These are phyloP conservation scores for Pristionchus entomophagus DNA, from an alignment of 2,888 invertebrate genomes.

Conservation along the genomic window DNA sequence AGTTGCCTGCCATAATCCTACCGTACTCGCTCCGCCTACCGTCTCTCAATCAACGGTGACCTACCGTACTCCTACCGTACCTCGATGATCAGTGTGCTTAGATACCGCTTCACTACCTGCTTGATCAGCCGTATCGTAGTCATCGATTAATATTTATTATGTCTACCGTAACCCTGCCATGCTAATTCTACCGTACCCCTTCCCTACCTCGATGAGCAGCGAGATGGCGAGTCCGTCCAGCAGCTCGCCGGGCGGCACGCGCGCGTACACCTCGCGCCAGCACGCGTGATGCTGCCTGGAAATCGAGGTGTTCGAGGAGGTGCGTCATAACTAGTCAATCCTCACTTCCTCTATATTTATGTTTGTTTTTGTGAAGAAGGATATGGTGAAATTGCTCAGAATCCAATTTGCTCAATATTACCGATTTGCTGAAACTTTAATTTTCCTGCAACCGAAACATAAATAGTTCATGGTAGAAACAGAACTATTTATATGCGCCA, in stretches of 20 bases:
- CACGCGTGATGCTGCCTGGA: slow-evolving; percentile 38
- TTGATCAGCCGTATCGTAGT: too few relatives aligned
- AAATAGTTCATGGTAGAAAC: too few relatives aligned
- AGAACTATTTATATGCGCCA: too few relatives aligned
- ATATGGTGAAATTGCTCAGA: too few relatives aligned
- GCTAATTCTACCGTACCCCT: not conserved
- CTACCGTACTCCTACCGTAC: slow-evolving; percentile 52
- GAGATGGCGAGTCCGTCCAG: slow-evolving; percentile 59
- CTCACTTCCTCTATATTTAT: too few relatives aligned
- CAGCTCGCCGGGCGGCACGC: slow-evolving; percentile 48
- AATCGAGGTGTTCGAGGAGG: not conserved
- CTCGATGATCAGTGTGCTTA: slow-evolving; percentile 62
- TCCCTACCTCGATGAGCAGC: slow-evolving; percentile 65
- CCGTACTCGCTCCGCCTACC: too few relatives aligned
- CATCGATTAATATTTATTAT: too few relatives aligned
- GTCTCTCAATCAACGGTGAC: not conserved
- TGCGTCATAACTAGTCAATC: too few relatives aligned
- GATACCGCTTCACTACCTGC: slow-evolving; percentile 56
- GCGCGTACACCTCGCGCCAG: slow-evolving; percentile 46
- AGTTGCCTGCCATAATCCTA: not conserved
- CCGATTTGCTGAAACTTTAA: too few relatives aligned
- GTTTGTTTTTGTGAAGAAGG: too few relatives aligned
- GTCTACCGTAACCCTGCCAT: not conserved
- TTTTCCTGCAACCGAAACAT: too few relatives aligned
- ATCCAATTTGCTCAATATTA: too few relatives aligned